Evolutionary conservation across 2,797 vertebrate genomes (phyloP).

Genomic region (Microchirus variegatus): DNA sequence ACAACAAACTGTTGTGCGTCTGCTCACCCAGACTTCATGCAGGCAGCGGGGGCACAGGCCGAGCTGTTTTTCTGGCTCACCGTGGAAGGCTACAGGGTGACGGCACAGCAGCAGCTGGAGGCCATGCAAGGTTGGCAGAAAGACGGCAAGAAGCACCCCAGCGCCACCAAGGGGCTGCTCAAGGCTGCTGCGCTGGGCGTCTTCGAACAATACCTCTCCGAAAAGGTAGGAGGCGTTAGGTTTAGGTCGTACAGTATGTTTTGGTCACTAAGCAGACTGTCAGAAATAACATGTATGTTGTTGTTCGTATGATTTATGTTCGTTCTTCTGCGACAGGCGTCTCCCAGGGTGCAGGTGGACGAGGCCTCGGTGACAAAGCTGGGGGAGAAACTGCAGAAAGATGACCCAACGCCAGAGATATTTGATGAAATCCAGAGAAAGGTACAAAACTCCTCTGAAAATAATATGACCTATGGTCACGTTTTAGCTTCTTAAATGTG

Average conservation of each 20-base stretch:
- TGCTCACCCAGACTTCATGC: conserved; percentile 92
- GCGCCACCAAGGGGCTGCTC: conserved; percentile 93
- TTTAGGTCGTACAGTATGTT: background rate
- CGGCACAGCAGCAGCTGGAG: conserved; percentile 96
- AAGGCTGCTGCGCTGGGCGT: conserved; percentile 94
- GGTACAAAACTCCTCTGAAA: conserved; percentile 67
- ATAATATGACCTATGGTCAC: too few species aligned
- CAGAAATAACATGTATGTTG: background rate
- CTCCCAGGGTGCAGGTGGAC: conserved; percentile 94
- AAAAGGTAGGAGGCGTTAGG: conserved; percentile 86
- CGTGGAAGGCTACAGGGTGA: conserved; percentile 98
- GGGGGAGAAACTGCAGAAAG: conserved; percentile 91
- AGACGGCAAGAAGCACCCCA: conserved; percentile 92
- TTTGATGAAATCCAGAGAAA: conserved; percentile 98
- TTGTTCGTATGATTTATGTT: too few species aligned
- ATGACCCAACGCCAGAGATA: conserved; percentile 97
- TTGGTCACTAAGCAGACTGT: background rate
- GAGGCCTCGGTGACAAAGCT: conserved; percentile 87
- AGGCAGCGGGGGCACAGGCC: conserved; percentile 94
- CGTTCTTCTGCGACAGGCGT: conserved; percentile 81
- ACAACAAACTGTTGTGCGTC: conserved; percentile 7
- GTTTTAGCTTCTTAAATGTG: too few species aligned
- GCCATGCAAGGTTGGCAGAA: conserved; percentile 89
- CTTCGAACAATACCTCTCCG: conserved; percentile 97
- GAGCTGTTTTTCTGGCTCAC: conserved; percentile 99